A percentile compares a stretch with the other conserved stretches of the same genome.
These are phyloP conservation scores for Drosophila lini DNA, from an alignment of 1,140 invertebrate genomes.

Conservation along the genomic window DNA sequence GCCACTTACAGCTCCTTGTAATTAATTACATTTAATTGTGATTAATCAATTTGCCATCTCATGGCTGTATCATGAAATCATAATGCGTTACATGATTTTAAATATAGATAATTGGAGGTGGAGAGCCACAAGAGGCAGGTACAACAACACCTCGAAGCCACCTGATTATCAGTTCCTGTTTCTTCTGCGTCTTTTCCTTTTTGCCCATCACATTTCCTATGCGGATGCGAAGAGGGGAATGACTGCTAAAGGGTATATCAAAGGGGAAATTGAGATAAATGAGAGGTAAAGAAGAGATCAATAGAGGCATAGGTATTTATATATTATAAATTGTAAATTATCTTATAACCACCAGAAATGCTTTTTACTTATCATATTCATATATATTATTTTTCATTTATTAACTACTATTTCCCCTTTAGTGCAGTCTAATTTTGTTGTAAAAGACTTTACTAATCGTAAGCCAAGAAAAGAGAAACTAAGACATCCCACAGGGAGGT, in stretches of 20 bases:
- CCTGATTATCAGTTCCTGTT: slow-evolving; percentile 45
- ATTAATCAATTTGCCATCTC: slow-evolving; percentile 64
- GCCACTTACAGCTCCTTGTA: slow-evolving; percentile 29
- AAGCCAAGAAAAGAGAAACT: background rate
- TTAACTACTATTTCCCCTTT: background rate
- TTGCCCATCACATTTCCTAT: slow-evolving; percentile 19
- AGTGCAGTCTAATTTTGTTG: background rate
- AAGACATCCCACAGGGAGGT: background rate
- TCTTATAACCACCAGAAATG: background rate
- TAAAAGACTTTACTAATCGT: background rate
- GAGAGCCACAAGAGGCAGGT: slow-evolving; percentile 1
- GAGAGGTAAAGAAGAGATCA: background rate
- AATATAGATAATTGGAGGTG: slow-evolving; percentile 46
- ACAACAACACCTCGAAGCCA: background rate
- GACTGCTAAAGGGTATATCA: slow-evolving; percentile 27
- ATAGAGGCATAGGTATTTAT: background rate
- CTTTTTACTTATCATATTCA: background rate
- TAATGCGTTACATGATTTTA: slow-evolving; percentile 60
- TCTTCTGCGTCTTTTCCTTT: slow-evolving; percentile 14
- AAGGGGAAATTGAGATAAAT: slow-evolving; percentile 1
- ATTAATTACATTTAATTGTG: slow-evolving; percentile 68
- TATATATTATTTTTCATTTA: background rate
- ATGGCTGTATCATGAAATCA: slow-evolving; percentile 41
- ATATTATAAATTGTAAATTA: background rate
- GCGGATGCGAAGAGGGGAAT: slow-evolving; percentile 35